These are phyloP conservation scores for Lytechinus variegatus DNA, from an alignment of 35 echinoderm and acorn worm species.

Conservation along the genomic window DNA sequence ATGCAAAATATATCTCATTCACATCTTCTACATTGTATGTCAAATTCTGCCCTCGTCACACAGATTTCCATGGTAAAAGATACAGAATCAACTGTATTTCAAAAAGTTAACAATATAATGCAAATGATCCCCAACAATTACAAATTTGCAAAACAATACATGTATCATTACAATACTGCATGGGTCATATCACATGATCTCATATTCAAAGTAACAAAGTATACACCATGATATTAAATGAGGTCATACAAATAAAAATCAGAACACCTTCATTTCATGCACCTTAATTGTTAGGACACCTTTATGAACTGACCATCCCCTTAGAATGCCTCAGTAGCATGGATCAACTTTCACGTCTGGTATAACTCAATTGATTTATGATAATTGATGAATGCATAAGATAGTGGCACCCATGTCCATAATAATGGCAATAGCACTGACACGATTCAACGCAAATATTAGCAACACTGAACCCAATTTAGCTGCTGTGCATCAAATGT, in stretches of 20 bases:
- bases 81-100: too few relatives aligned
- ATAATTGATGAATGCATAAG: slow-evolving; percentile 43
- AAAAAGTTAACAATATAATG: background rate
- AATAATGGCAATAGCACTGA: background rate
- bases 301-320: background rate
- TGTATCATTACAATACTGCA: too few relatives aligned
- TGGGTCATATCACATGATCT: too few relatives aligned
- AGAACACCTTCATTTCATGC: background rate
- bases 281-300: background rate
- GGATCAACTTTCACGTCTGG: background rate
- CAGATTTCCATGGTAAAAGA: too few relatives aligned
- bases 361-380: slow-evolving; percentile 39
- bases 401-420: background rate
- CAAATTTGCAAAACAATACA: too few relatives aligned
- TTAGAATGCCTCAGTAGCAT: background rate
- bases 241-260: background rate
- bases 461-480: background rate
- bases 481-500: background rate
- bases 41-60: too few relatives aligned
- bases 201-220: too few relatives aligned
- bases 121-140: background rate
- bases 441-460: background rate
- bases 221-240: background rate
- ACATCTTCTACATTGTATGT: too few relatives aligned
- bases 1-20: too few relatives aligned